Evolutionary conservation across 53 echinoderm and acorn worm genomes (phyloP), one percentile per base, ranked within the genome.

Genomic region (Apostichopus leukothele): DNA sequence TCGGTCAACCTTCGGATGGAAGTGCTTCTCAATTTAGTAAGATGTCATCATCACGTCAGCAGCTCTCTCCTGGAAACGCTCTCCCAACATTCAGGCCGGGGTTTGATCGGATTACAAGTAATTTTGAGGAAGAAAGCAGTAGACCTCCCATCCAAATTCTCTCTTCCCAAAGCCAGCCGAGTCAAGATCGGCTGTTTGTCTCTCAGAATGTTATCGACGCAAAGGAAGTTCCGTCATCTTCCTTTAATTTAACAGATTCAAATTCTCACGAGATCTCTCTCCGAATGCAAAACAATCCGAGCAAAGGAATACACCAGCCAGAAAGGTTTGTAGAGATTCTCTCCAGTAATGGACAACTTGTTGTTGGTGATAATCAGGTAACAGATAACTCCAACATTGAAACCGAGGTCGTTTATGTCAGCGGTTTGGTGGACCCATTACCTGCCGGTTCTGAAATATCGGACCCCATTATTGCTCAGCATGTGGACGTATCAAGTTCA

Each of bases 401-500:
- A 5, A 81, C 60, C 55, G 81, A 81, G 23, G 51, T 81, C 10
- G 81, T 81, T 0, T 81, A 57, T 6, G 57, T 81, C 23, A 19
- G 21, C 20, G 81, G 59, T 54, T 18, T 81, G 22, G 81, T 81
- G 81, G 81, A 59, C 11, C 81, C 81, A 51, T 54, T 81, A 23
- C 81, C 59, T 23, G 57, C 85, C 1, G 67, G 68, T 18, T 85
- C 85, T 12, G 81, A 55, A 51, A 51, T 81, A 55, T 85, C 85
- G 7, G 85, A 85, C 50, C 67, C 67, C 11, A 85, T 85, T 50
- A 63, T 85, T 63, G 85, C 66, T 18, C 85, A 85, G 60, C 85
- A 85, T 20, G 63, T 85, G 9, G 85, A 85, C 27, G 85, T 85
- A 16, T 67, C 66, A 16, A 85, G 85, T n/a, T 85, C 85, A 67